Percentiles rank a stretch among this genome's conserved stretches.
phyloP scores from a whole-genome alignment of 2,797 vertebrate genomes.

The Pseudopleuronectes americanus region DNA sequence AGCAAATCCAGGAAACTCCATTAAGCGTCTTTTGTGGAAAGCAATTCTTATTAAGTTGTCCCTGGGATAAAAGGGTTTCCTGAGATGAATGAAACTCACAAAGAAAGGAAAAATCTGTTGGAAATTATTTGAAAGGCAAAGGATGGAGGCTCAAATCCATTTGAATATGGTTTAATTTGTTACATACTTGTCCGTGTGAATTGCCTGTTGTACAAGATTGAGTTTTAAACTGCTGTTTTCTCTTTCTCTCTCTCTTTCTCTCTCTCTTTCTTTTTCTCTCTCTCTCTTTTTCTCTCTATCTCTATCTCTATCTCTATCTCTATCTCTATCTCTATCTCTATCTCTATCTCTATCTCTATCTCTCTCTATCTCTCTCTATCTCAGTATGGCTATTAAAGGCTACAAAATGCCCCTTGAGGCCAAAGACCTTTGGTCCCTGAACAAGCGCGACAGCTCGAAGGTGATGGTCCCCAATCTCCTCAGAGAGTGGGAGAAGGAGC shows the following conservation, averaged over 20 bases:
- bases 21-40: slow-evolving; percentile 27
- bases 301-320: slow-evolving; percentile 27
- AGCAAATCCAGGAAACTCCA: slow-evolving; percentile 52
- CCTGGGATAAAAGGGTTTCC: slow-evolving; percentile 15
- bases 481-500: slow-evolving; percentile 89
- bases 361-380: slow-evolving; percentile 18
- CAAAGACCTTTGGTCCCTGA: slow-evolving; percentile 94
- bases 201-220: not conserved
- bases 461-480: slow-evolving; percentile 85
- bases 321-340: slow-evolving; percentile 27
- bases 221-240: slow-evolving; percentile 33
- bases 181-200: not conserved
- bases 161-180: slow-evolving; percentile 6
- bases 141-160: not conserved
- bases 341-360: slow-evolving; percentile 27
- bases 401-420: slow-evolving; percentile 91
- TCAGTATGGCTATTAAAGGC: slow-evolving; percentile 91
- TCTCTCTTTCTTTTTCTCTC: slow-evolving; percentile 31
- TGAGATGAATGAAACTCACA: slow-evolving; percentile 4
- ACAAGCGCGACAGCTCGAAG: slow-evolving; percentile 86
- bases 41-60: slow-evolving; percentile 10
- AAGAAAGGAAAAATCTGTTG: not conserved
- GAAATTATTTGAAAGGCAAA: not conserved
- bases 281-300: too few species aligned
- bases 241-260: too few species aligned